Conservation (phyloP, 2,113 vertebrate genomes). For the Megalops atlanticus region DNA sequence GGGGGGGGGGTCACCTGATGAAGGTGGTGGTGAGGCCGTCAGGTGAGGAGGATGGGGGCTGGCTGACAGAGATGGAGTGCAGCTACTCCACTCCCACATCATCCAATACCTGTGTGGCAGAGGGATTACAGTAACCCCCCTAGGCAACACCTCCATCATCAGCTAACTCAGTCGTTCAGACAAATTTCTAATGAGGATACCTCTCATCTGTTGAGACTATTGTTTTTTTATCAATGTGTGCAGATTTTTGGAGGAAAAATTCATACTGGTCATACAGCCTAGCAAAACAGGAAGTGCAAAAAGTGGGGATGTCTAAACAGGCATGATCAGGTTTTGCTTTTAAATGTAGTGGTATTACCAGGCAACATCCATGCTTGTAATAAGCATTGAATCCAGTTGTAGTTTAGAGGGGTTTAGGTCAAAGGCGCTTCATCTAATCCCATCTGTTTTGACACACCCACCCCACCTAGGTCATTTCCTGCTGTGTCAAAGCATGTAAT, state of each 20-base stretch:
- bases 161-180: neutral
- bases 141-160: no score
- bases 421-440: neutral
- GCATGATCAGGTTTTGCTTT: neutral
- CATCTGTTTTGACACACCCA: neutral
- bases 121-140: no score
- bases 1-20: no score
- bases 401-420: no score
- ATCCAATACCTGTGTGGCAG: no score
- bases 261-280: neutral
- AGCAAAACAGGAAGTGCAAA: neutral
- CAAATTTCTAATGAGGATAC: neutral
- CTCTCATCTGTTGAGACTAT: neutral
- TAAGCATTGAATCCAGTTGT: neutral
- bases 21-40: no score
- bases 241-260: neutral
- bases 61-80: no score
- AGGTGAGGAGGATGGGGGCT: no score
- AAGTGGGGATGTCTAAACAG: neutral
- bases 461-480: neutral
- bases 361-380: neutral
- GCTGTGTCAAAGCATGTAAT: neutral
- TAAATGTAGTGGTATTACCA: neutral
- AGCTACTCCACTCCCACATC: no score
- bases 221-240: neutral